Base-by-base conservation (phyloP, 2,797 vertebrate genomes). In the Sebastes ruberrimus region DNA sequence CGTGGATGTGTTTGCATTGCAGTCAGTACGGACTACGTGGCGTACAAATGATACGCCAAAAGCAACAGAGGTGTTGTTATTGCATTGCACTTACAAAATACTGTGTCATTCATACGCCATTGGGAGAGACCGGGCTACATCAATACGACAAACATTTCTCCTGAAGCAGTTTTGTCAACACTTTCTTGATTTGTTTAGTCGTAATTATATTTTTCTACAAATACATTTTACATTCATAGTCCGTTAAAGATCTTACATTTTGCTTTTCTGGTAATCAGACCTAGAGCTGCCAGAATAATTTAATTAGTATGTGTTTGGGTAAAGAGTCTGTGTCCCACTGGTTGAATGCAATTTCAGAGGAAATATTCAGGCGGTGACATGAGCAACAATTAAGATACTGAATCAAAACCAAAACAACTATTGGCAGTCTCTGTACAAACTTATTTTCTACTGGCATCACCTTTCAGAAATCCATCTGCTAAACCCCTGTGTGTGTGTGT, bases 401-500 rank as follows among this genome's bases (percentile, higher is more conserved):
- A 76, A 66, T 71, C 61, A 68, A 64, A 68, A 72, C 27, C 11
- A 64, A 67, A 78, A 35, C 59, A 75, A 46, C 10, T 30, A 10
- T 23, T 52, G 49, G 13, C 28, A 11, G n/a, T 49, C 25, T 49
- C 4, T 56, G 14, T 22, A 9, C 28, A 32, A 25, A 46, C 6
- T 5, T 62, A 59, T 27, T 71, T 56, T 42, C 42, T 23, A 55
- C 52, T 53, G 55, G 30, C 62, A 67, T 68, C 61, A n/a, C 25
- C 20, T 65, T 69, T 53, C 5, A 75, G 25, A 71, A 64, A 56
- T 57, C 5, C 4, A 10, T 65, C 46, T 52, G 22, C n/a, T 64
- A 14, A 60, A 79, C 42, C 25, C 7, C 20, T 13, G 28, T 49
- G 18, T 71, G 22, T 46, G 10, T 77, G 27, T 76, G 35, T 49